These are phyloP conservation scores for Acrocephalus arundinaceus DNA, from an alignment of 2,113 vertebrate species.

Conservation along the genomic window DNA sequence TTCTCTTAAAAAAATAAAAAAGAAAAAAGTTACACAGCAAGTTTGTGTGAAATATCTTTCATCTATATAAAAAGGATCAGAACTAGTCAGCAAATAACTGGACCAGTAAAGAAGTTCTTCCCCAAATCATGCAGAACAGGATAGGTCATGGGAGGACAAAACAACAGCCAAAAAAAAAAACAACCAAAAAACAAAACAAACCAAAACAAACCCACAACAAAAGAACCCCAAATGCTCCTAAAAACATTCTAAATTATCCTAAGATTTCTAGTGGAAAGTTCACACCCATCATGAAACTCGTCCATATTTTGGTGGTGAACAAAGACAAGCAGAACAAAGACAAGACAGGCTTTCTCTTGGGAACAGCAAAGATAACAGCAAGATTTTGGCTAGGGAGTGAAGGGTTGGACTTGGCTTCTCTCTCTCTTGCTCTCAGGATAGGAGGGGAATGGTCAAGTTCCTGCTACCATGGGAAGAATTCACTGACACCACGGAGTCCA, in stretches of 20 bases:
- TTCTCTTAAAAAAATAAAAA: not conserved
- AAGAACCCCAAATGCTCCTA: not conserved
- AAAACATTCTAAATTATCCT: not conserved
- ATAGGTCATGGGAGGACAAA: not conserved
- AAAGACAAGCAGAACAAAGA: not conserved
- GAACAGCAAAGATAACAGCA: too few species aligned
- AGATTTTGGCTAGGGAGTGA: too few species aligned
- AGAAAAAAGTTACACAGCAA: not conserved
- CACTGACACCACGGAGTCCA: too few species aligned
- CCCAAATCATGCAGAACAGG: not conserved
- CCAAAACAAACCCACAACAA: too few species aligned
- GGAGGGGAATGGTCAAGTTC: too few species aligned
- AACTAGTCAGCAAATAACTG: not conserved
- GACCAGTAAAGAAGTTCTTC: not conserved
- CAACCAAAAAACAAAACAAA: not conserved
- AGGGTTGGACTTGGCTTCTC: too few species aligned
- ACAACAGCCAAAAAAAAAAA: not conserved
- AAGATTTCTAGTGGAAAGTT: not conserved
- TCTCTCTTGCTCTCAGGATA: too few species aligned
- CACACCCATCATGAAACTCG: not conserved
- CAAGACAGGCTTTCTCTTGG: too few species aligned
- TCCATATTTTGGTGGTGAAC: not conserved
- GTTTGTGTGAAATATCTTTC: not conserved
- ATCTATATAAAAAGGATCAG: not conserved
- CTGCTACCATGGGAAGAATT: too few species aligned